Percentiles rank a stretch among this genome's conserved stretches.
phyloP scores from a whole-genome alignment of 1,140 invertebrate species.

The Bradysia coprophila region DNA sequence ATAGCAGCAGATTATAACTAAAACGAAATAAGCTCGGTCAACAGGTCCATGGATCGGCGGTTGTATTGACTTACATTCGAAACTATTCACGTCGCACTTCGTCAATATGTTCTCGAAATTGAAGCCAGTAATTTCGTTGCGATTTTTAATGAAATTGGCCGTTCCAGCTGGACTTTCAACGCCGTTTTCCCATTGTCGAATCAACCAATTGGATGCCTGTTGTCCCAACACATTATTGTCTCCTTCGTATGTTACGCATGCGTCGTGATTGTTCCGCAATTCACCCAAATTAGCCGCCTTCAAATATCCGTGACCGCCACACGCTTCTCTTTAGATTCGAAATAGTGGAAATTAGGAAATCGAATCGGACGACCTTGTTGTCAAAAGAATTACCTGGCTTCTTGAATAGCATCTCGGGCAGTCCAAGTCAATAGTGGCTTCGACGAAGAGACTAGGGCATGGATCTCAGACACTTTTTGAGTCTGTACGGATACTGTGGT shows the following conservation, averaged over 20 bases:
- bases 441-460: constrained; percentile 70
- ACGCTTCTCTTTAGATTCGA: constrained; percentile 62
- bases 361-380: constrained; percentile 53
- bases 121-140: constrained; percentile 27
- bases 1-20: constrained; percentile 53
- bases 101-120: too few species aligned
- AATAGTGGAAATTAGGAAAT: too few species aligned
- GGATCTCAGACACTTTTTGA: constrained; percentile 65
- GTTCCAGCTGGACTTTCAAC: constrained; percentile 40
- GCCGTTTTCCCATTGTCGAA: constrained; percentile 39
- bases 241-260: constrained; percentile 87
- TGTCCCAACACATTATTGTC: constrained; percentile 92
- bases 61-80: constrained; percentile 33
- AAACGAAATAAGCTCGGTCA: constrained; percentile 13
- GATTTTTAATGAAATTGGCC: constrained; percentile 36
- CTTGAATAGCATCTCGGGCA: constrained; percentile 68
- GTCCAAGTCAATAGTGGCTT: constrained; percentile 81
- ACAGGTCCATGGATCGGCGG: background rate
- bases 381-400: constrained; percentile 74
- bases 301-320: constrained; percentile 52
- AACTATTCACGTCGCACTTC: constrained; percentile 26
- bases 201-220: constrained; percentile 81
- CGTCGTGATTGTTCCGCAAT: constrained; percentile 74
- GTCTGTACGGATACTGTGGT: constrained; percentile 30
- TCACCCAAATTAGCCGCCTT: constrained; percentile 61